Base-by-base conservation (phyloP, 2,113 vertebrate genomes). In the Cettia cetti region DNA sequence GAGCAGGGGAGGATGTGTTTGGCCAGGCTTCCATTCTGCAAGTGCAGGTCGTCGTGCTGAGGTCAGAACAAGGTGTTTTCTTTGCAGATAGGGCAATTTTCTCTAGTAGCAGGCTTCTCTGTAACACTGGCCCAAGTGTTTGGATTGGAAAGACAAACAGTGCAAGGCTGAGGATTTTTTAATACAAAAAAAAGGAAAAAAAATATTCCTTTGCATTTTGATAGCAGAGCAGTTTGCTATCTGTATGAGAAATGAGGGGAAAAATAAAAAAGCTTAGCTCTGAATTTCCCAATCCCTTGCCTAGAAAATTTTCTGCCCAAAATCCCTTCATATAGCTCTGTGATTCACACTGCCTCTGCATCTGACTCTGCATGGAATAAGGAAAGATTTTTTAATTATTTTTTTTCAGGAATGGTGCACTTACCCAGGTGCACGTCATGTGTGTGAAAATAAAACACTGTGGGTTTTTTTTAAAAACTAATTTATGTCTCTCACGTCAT, bases 271-370 rank as follows among this genome's bases (percentile, higher is more conserved):
- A 88, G 39, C 35, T 80, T 82, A 88, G 50, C 39, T 92, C 71
- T 80, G 45, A 90, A 77, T 92, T 64, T 88, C 74, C 44, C 60
- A 15, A 6, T 95, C 39, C 19, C 44, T 92, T 66, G 33, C 78
- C 56, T 63, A 82, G 77, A 54, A 33, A 56, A 60, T 91, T 68
- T 92, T 66, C 65, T 94, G 47, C 57, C 70, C 90, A 12, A 87
- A 68, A 68, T 95, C 60, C 52, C 39, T 94, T 82, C 95, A 70
- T 84, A 59, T 4, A 66, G 72, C 77, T 89, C 74, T 91, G 66
- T 94, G 76, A 77, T 94, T 96, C 92, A 92, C 85, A 57, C 92
- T 94, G 84, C 61, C 90, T 94, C 78, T 95, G 87, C 87, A 84
- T 79, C 77, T 42, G 22, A 69, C 69, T 86, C 76, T 75, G 71